Conservation (phyloP, 1,140 invertebrate species). For the Drosophila melanogaster region DNA sequence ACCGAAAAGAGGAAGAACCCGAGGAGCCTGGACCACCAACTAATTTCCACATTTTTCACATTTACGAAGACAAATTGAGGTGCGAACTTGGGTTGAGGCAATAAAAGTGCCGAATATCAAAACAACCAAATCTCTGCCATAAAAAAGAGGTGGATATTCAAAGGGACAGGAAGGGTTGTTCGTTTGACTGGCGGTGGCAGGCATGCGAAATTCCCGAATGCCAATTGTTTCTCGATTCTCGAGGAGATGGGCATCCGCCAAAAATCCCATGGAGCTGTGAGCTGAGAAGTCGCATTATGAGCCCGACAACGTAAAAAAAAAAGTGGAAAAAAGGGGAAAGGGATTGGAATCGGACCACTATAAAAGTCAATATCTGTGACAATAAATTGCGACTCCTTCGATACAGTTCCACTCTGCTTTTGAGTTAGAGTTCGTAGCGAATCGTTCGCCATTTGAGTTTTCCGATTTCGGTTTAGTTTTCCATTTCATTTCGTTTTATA, state of each 20-base stretch:
- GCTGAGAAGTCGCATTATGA: slow-evolving; percentile 45
- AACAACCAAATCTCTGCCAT: slow-evolving; percentile 80
- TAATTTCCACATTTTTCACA: slow-evolving; percentile 85
- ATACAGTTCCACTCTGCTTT: slow-evolving; percentile 49
- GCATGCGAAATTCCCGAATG: slow-evolving; percentile 67
- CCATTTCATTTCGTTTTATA: slow-evolving; percentile 82
- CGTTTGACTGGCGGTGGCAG: slow-evolving; percentile 54
- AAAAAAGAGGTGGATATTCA: slow-evolving; percentile 57
- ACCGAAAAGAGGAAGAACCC: slow-evolving; percentile 17
- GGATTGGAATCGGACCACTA: slow-evolving; percentile 48
- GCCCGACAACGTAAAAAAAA: slow-evolving; percentile 6
- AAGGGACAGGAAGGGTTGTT: slow-evolving; percentile 1
- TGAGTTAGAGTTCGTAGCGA: slow-evolving; percentile 50
- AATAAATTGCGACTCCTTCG: slow-evolving; percentile 71
- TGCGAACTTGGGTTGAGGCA: slow-evolving; percentile 84
- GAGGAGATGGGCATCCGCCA: slow-evolving; percentile 37
- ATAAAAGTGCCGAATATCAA: slow-evolving; percentile 83
- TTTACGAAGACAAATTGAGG: slow-evolving; percentile 84
- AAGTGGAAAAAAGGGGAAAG: background rate
- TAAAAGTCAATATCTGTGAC: slow-evolving; percentile 83
- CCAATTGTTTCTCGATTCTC: slow-evolving; percentile 82
- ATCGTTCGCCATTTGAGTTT: slow-evolving; percentile 42
- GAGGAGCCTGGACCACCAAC: slow-evolving; percentile 52
- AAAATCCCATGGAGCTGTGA: slow-evolving; percentile 51
- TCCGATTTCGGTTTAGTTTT: slow-evolving; percentile 62